Evolutionary conservation across 1,140 invertebrate genomes (phyloP), one percentile per base, ranked within the genome.

Genomic region (Teleogryllus occipitalis): DNA sequence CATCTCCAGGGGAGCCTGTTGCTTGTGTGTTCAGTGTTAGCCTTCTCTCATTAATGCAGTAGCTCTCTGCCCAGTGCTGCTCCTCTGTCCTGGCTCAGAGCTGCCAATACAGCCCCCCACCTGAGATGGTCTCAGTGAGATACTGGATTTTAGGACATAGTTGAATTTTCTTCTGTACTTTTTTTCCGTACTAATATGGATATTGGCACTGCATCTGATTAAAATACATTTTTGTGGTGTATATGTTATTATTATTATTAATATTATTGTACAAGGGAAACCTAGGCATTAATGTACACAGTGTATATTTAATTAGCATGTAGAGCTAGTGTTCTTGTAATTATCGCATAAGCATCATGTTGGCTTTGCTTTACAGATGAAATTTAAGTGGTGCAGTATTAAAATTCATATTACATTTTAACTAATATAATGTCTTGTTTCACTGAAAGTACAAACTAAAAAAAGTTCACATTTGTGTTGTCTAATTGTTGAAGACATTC

Each of bases 11-110:
- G 54, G 54, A 14, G 54, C 54, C 54, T 65, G 54, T 65, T 65
- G 54, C 54, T 65, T 65, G 54, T 65, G 54, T 65, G 54, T 65
- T 65, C 54, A 65, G 54, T 65, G 54, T 65, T 65, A 65, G 54
- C 54, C 54, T 65, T 65, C 54, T 65, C 27, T 39, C 27, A 65
- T 65, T 65, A 18, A 65, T 18, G 18, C 54, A 65, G 3, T 18
- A 65, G 18, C 54, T 65, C 54, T 65, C 54, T 65, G 54, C 18
- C 54, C 10, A 65, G 18, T 18, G 10, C 54, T 65, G 54, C 54
- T 65, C 18, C 49, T 8, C 49, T 8, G 49, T 54, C 49, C 54
- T 65, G 54, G 54, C 54, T 65, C 54, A 65, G 54, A 65, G 54
- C 54, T 65, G 54, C 54, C 54, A 65, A 65, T 65, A 65, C 54